Evolutionary conservation across 2,797 vertebrate species (phyloP), one percentile per base, ranked within the genome.

Genomic region (Etheostoma nigrum): DNA sequence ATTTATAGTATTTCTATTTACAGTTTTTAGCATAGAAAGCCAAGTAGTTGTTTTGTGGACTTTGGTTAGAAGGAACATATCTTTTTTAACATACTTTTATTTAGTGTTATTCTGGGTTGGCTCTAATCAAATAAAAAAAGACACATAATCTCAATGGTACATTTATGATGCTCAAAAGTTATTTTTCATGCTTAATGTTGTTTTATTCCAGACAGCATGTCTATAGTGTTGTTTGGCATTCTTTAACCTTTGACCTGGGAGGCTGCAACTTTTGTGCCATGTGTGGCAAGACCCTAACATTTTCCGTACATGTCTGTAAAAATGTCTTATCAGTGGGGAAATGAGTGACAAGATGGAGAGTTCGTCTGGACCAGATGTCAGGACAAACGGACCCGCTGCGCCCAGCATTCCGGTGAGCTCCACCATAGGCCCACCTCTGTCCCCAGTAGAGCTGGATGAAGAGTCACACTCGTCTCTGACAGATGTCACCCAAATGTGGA

Each of bases 401-500:
- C 67, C 90, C 47, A 27, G 44, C 67, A 49, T 16, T 54, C 54
- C 78, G 0, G 52, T 14, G 11, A 67, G 69, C 61, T 65, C 84
- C 44, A 18, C 33, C 2, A 1, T 80, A 7, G 77, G 54, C 1
- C 71, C 84, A 0, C 81, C 88, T 0, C 49, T 65, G 25, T 19
- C 90, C 1, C 85, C 88, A 0, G 76, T 70, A 1, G 86, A 84
- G 44, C 45, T 84, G 42, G 81, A 72, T 0, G 81, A 88, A 4
- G 92, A 92, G 66, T 69, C 93, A 1, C 94, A 90, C 63, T 92
- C 96, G 0, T 87, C 95, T 0, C 90, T 92, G 47, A 79, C 89
- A 1, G 91, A 94, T 73, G 80, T 97, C 83, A 90, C 94, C 9
- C 95, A 95, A 48, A 93, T 97, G 92, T 95, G 96, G 92, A 93